Conservation (phyloP, 2,113 vertebrate genomes). For the Colius striatus region DNA sequence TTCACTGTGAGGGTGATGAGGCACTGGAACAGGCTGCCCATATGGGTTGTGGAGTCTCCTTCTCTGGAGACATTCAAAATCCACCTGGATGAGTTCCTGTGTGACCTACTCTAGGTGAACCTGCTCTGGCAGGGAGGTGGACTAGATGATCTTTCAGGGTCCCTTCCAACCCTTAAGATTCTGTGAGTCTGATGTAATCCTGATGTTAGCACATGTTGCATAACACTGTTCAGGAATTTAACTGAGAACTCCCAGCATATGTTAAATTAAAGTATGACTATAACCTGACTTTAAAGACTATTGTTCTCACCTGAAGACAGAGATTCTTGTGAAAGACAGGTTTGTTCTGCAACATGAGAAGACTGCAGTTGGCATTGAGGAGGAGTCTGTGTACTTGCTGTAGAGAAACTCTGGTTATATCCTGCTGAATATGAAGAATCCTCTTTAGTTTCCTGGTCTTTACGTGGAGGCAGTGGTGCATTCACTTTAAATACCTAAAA, state of each 20-base stretch:
- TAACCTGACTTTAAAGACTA: neutral
- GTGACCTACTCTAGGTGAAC: too few species aligned
- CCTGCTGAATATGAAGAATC: constrained; percentile 75
- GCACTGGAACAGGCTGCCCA: too few species aligned
- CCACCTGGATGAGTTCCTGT: too few species aligned
- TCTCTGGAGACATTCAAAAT: too few species aligned
- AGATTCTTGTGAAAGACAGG: constrained; percentile 74
- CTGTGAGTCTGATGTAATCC: neutral
- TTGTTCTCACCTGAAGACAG: constrained; percentile 72
- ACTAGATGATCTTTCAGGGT: too few species aligned
- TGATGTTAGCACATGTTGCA: neutral
- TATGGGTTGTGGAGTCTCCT: too few species aligned
- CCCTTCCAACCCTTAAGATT: too few species aligned
- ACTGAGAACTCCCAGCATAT: neutral
- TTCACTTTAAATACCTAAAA: constrained; percentile 88
- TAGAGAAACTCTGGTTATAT: constrained; percentile 81
- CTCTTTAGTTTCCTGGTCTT: constrained; percentile 81
- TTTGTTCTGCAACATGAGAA: constrained; percentile 78
- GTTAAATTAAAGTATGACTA: neutral
- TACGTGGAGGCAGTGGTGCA: constrained; percentile 80
- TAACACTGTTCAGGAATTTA: neutral
- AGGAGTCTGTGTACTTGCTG: constrained; percentile 91
- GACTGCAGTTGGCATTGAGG: constrained; percentile 83
- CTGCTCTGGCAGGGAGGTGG: too few species aligned
- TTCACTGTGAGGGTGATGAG: too few species aligned